Evolutionary conservation across 2,888 invertebrate species (phyloP).

Genomic region (Drosophila acutilabella): DNA sequence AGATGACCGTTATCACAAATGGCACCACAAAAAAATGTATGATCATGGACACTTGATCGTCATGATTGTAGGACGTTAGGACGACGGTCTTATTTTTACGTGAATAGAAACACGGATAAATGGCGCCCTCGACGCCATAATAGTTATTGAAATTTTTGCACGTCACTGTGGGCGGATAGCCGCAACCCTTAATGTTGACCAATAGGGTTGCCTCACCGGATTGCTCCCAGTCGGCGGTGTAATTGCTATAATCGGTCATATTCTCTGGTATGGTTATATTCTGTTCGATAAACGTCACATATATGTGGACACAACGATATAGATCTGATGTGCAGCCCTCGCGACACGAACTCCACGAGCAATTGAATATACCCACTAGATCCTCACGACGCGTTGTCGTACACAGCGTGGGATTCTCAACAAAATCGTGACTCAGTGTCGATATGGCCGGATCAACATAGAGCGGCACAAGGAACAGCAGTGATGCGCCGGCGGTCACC

Average conservation of each 20-base stretch:
- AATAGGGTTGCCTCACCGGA: conserved; percentile 87
- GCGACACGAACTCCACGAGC: conserved; percentile 95
- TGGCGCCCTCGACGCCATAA: conserved; percentile 90
- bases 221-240: conserved; percentile 84
- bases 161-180: conserved; percentile 94
- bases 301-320: conserved; percentile 89
- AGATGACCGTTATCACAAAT: conserved; percentile 92
- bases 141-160: conserved; percentile 91
- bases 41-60: conserved; percentile 92
- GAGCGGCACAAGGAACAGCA: conserved; percentile 90
- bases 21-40: conserved; percentile 94
- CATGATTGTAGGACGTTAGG: conserved; percentile 92
- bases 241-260: conserved; percentile 84
- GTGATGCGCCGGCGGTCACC: conserved; percentile 90
- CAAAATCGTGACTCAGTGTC: conserved; percentile 94
- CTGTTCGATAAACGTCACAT: conserved; percentile 86
- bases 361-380: conserved; percentile 93
- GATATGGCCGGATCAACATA: conserved; percentile 95
- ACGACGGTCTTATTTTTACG: conserved; percentile 93
- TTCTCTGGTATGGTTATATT: conserved; percentile 85
- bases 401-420: conserved; percentile 93
- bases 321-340: conserved; percentile 95
- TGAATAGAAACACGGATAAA: conserved; percentile 95
- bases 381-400: conserved; percentile 93
- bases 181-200: conserved; percentile 96